These are phyloP conservation scores for Acipenser ruthenus DNA, from an alignment of 2,797 vertebrate genomes.

Conservation along the genomic window DNA sequence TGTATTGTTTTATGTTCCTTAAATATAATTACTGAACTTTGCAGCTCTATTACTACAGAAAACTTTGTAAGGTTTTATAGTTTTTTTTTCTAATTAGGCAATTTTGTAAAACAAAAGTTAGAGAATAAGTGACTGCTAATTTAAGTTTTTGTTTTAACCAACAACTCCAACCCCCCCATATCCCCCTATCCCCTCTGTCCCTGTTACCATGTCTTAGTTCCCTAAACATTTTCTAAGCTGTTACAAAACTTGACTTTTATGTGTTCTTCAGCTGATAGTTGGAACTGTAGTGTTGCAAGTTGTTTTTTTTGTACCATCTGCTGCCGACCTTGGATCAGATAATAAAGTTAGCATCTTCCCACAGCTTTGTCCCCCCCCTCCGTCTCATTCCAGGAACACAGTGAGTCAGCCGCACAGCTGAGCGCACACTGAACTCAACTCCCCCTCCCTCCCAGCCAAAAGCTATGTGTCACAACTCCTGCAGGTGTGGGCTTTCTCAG, in stretches of 20 bases:
- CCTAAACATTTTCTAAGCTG: slow-evolving; percentile 38
- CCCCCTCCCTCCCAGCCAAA: slow-evolving; percentile 39
- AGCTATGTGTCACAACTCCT: slow-evolving; percentile 40
- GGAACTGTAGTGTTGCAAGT: slow-evolving; percentile 67
- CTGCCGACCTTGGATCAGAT: slow-evolving; percentile 73
- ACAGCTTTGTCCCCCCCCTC: slow-evolving; percentile 73
- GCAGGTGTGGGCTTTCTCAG: slow-evolving; percentile 41
- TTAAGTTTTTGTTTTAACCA: too few species aligned
- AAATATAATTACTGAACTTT: too few species aligned
- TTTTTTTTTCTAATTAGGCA: too few species aligned
- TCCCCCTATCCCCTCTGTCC: not conserved
- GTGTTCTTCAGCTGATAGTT: slow-evolving; percentile 61
- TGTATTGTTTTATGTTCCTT: too few species aligned
- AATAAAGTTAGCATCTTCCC: slow-evolving; percentile 79
- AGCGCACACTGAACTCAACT: slow-evolving; percentile 52
- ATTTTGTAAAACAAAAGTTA: too few species aligned
- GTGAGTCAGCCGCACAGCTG: slow-evolving; percentile 77
- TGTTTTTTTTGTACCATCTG: slow-evolving; percentile 74
- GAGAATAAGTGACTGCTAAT: too few species aligned
- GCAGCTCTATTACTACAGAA: too few species aligned
- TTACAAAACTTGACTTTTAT: slow-evolving; percentile 45
- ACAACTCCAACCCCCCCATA: not conserved
- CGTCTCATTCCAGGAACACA: slow-evolving; percentile 71
- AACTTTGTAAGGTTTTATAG: too few species aligned
- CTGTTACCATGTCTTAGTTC: slow-evolving; percentile 22